These are phyloP conservation scores for Jaculus jaculus DNA, from an alignment of 2,113 vertebrate genomes.

Conservation along the genomic window DNA sequence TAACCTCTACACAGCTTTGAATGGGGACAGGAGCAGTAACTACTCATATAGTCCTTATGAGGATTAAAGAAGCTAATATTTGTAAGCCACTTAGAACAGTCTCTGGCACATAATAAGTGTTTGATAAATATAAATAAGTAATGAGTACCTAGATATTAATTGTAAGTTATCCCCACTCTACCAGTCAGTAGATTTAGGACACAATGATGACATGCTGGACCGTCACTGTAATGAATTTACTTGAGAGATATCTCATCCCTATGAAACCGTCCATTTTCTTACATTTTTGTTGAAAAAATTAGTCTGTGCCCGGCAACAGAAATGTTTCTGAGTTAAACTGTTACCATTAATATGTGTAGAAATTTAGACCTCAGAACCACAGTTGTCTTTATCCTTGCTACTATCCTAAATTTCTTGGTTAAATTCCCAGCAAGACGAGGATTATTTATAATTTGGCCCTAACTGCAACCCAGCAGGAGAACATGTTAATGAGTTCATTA, in stretches of 20 bases:
- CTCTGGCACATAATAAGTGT: slow-evolving; percentile 4
- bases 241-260: background rate
- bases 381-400: slow-evolving; percentile 14
- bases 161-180: background rate
- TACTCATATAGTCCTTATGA: background rate
- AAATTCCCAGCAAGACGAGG: slow-evolving; percentile 74
- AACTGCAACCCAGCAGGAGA: slow-evolving; percentile 77
- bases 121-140: slow-evolving; percentile 58
- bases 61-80: slow-evolving; percentile 7
- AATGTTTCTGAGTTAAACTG: slow-evolving; percentile 26
- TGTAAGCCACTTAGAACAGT: slow-evolving; percentile 31
- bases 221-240: slow-evolving; percentile 1
- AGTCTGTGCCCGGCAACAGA: background rate
- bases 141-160: background rate
- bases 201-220: background rate
- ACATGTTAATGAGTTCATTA: slow-evolving; percentile 82
- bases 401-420: slow-evolving; percentile 69
- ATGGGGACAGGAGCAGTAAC: background rate
- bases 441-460: slow-evolving; percentile 81
- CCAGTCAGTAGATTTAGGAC: slow-evolving; percentile 20
- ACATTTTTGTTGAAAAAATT: background rate
- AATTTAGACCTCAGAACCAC: slow-evolving; percentile 25
- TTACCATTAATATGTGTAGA: background rate
- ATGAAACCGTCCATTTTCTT: slow-evolving; percentile 23
- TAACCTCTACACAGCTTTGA: background rate